phyloP scores from a whole-genome alignment of 2,888 invertebrate species.

The Eugnorisma glareosa region DNA sequence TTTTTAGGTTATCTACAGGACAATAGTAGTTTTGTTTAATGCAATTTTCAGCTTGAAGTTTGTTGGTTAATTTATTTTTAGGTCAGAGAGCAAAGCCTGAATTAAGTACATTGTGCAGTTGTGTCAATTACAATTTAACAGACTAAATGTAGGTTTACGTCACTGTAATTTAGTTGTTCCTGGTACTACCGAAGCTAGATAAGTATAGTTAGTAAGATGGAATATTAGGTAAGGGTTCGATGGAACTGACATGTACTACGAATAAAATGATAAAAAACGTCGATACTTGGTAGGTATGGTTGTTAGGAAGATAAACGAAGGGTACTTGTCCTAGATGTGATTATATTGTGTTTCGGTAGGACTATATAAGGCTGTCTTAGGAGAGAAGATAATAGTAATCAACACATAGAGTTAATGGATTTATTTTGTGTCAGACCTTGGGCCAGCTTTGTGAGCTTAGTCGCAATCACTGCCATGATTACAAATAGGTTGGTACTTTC shows the following conservation, averaged over 20 bases:
- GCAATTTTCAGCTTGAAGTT: constrained; percentile 29
- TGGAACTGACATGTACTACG: not conserved
- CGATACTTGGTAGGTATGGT: not conserved
- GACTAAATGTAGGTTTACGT: not conserved
- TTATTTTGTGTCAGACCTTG: constrained; percentile 2
- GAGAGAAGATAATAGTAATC: constrained; percentile 14
- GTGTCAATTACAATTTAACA: not conserved
- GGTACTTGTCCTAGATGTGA: no score
- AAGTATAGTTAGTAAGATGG: not conserved
- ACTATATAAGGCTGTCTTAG: not conserved
- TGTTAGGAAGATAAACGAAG: not conserved
- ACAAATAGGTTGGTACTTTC: constrained; percentile 19
- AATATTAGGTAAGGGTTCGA: not conserved
- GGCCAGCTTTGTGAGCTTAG: constrained; percentile 24
- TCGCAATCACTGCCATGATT: constrained; percentile 23
- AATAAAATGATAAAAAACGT: not conserved
- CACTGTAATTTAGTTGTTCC: not conserved
- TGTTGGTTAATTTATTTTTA: constrained; percentile 34
- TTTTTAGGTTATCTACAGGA: constrained; percentile 51
- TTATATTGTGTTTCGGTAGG: not conserved
- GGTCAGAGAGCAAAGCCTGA: constrained; percentile 30
- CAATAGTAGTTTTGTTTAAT: constrained; percentile 31
- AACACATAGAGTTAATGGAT: constrained; percentile 1
- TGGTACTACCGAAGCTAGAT: not conserved
- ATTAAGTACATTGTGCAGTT: not conserved